Evolutionary conservation across 2,888 invertebrate genomes (phyloP), one percentile per base, ranked within the genome.

Genomic region (Ischnus inquisitorius): DNA sequence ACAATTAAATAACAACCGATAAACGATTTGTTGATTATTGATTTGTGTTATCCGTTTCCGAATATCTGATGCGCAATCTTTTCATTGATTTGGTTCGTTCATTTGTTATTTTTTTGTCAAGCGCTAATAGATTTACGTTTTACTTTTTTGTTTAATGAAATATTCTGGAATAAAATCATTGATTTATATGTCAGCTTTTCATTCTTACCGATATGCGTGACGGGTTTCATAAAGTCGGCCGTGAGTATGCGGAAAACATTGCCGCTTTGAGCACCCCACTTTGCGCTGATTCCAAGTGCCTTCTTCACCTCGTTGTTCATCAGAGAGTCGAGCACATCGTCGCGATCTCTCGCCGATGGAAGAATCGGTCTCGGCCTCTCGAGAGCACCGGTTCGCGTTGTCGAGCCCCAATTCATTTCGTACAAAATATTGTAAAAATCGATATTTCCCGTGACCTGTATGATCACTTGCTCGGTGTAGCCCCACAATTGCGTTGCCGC

Each of bases 361-460:
- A 82, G 22, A 5, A 64, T n/a, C 22, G 12, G 0, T 39, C 14
- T 0, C 14, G 25, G 1, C 34, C 5, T 6, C 34, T 34, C 8
- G 34, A 34, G 6, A 5, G 5, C 34, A 34, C 8, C 34, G 34
- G 34, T 34, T 25, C 48, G 43, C 6, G 19, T 2, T 54, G 12
- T 3, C 4, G 0, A n/a, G 1, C 1, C 5, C 16, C 5, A 12
- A 4, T 78, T 34, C 5, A 74, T 79, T 89, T 95, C 95, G 2
- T 94, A 95, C 6, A 97, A 93, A 83, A 98, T 97, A 91, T 98
- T 97, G 92, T 98, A 98, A 91, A 97, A 97, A 91, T 97, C 97
- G 5, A 98, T 96, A 14, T 94, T 94, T 84, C 94, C 94, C 0
- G 97, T 96, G n/a, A 95, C 94, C 0, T 89, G 84, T n/a, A 95